Percentiles rank a stretch among this genome's conserved stretches.
These are phyloP conservation scores for Oreochromis grahami DNA, from an alignment of 2,797 vertebrate species.

Conservation along the genomic window DNA sequence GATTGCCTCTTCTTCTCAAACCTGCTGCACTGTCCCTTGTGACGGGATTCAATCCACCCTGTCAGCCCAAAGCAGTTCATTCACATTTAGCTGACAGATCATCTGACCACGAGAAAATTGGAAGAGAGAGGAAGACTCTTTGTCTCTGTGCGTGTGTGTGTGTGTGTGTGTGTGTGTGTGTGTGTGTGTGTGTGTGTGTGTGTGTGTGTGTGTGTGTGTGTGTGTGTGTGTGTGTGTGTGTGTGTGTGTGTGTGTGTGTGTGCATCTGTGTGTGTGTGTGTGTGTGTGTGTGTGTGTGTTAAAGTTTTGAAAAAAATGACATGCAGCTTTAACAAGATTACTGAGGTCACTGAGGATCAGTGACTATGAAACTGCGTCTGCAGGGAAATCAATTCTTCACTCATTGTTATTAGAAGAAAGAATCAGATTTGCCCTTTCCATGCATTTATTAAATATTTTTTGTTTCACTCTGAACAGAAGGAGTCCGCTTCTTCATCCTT, in stretches of 20 bases:
- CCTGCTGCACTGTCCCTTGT: conserved; percentile 23
- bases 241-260: no score
- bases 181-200: no score
- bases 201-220: no score
- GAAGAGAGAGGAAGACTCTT: not conserved
- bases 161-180: not conserved
- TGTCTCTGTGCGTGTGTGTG: not conserved
- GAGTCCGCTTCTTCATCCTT: not conserved
- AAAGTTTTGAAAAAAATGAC: not conserved
- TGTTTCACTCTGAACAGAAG: not conserved
- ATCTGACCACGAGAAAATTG: conserved; percentile 17
- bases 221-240: no score
- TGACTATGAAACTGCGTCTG: not conserved
- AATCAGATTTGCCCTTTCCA: not conserved
- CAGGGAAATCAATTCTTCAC: conserved; percentile 5
- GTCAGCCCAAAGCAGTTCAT: conserved; percentile 42
- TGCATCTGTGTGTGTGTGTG: no score
- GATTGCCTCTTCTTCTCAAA: conserved; percentile 63
- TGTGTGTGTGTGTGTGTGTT: not conserved
- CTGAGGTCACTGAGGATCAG: conserved; percentile 4
- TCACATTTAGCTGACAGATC: conserved; percentile 49
- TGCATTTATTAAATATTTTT: not conserved
- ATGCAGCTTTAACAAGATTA: conserved; percentile 11
- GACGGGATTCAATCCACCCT: conserved; percentile 28
- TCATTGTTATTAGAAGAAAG: not conserved